Evolutionary conservation across 2,888 invertebrate species (phyloP), one percentile per base, ranked within the genome.

Genomic region (Dendrolimus houi): DNA sequence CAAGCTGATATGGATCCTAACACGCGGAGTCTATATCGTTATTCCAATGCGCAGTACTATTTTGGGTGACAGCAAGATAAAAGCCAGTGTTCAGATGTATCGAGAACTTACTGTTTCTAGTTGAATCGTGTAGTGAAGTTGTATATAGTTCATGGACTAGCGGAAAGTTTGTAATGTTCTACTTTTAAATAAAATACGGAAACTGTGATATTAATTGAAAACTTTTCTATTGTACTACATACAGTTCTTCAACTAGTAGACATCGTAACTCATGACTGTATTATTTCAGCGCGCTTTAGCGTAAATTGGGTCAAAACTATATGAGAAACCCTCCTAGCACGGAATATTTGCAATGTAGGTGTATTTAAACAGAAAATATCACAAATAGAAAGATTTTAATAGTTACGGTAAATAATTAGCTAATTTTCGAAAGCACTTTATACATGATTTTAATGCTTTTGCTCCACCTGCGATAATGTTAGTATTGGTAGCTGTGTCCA

Each of bases 21-120:
- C 74, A 92, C 94, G 0, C 87, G 94, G 73, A 93, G 93, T 83
- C 84, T 94, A 70, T 93, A 92, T 83, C 87, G 93, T 74, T 92
- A 92, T 79, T 92, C 93, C 64, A 93, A 93, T 74, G 92, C 92
- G 55, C 93, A 93, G 72, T 94, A 94, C 79, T 95, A 95, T 79
- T 95, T 95, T 77, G 95, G 95, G 93, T 95, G 95, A 95, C 94
- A 92, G 74, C 91, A 93, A 79, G 91, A 92, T 64, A 86, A 85
- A 75, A 85, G 80, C 72, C 86, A 91, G 75, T 87, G 90, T 74
- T 77, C 91, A 70, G 91, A 90, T 67, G 86, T 87, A 67, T 87
- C 92, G 64, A 88, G 92, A 77, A 92, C 92, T 77, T 92, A 92
- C 80, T 92, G 92, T 88, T 92, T 92, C 85, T 92, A 92, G 85